A percentile compares a stretch with the other conserved stretches of the same genome.
Evolutionary conservation across 2,113 vertebrate genomes (phyloP).

Genomic region (Ptilonorhynchus violaceus): DNA sequence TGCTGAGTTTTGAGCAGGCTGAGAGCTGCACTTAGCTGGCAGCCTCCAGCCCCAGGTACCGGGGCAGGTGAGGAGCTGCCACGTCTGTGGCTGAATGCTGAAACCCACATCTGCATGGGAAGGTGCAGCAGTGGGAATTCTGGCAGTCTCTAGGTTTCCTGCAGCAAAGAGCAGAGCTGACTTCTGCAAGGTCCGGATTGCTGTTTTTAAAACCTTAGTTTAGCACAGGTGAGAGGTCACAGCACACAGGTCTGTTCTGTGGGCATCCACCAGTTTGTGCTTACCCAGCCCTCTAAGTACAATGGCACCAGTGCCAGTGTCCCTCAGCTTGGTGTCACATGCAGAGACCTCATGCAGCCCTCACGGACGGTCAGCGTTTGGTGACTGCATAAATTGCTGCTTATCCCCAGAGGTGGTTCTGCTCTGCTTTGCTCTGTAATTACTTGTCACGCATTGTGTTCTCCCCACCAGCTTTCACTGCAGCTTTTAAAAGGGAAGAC

Average conservation of each 20-base stretch:
- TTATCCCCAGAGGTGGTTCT: background rate
- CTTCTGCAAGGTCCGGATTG: background rate
- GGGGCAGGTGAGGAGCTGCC: background rate
- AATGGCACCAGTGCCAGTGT: background rate
- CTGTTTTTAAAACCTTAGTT: background rate
- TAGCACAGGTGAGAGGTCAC: background rate
- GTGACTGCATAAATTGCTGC: background rate
- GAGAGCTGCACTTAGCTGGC: background rate
- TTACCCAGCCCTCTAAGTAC: background rate
- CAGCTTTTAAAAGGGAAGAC: background rate
- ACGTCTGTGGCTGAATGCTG: accelerated
- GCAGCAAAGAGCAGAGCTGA: accelerated
- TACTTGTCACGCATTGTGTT: accelerated
- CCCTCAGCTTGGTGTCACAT: background rate
- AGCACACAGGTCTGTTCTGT: background rate
- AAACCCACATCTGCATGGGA: background rate
- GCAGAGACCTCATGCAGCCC: background rate
- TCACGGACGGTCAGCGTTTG: background rate
- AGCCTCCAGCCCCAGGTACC: background rate
- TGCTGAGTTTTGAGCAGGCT: background rate
- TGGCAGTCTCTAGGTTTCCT: background rate
- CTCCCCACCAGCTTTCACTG: background rate
- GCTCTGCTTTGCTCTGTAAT: background rate
- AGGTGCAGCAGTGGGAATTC: background rate
- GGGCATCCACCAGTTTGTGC: background rate